Evolutionary conservation across 2,797 vertebrate genomes (phyloP), one percentile per base, ranked within the genome.

Genomic region (Enteromius viviparus): DNA sequence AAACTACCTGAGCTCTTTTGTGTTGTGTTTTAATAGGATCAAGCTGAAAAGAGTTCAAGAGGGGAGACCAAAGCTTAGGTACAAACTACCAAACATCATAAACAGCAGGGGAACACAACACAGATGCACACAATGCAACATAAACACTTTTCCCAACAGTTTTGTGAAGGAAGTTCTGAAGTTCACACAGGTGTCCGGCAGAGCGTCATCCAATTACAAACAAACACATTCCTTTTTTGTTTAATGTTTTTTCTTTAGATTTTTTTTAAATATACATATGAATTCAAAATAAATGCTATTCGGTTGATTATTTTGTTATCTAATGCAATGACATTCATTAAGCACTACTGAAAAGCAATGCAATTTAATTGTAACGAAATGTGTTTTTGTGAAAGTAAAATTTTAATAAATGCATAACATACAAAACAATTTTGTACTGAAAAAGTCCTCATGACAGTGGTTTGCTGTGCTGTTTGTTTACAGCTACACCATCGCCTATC

Each of bases 21-120:
- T 42, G 77, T 45, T 23, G 26, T 58, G 15, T 81, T 75, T 49
- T 37, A 26, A 26, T 32, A 83, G 82, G 49, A 14, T 45, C 77
- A 80, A 47, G 49, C 32, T 1, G 80, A 83, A 32, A 62, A 68
- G 58, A 88, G 70, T 21, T 26, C 72, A 34, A 74, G 58, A 0
- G 55, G 47, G 15, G 87, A 86, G 9, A 83, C 72, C n/a, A 83
- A 87, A 75, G 76, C 47, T 47, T 89, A 87, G 84, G 55, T 66
- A 80, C 72, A 37, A n/a, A 21, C 62, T 21, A 8, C 47, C 3
- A 15, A 45, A 40, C 40, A 10, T 10, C 40, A 42, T 42, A 11
- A 45, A 45, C 42, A 3, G 42, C 42, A 3, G 42, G 42, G 42
- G 11, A 45, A 45, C 42, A 45, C 42, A 45, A 45, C 10, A 12